Conservation (phyloP, 2,797 vertebrate species). For the Decapterus maruadsi region DNA sequence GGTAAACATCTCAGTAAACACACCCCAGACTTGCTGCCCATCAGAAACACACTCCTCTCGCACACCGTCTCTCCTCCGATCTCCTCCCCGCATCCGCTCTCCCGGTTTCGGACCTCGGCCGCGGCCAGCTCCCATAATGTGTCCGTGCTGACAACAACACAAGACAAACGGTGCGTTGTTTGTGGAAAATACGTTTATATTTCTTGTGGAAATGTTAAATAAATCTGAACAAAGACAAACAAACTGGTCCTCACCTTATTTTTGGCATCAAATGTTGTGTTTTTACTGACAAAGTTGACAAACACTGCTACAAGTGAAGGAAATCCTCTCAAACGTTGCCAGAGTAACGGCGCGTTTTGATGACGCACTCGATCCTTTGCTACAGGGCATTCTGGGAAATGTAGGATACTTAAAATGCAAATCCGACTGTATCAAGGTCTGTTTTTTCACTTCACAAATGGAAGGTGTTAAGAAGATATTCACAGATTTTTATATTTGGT, state of each 20-base stretch:
- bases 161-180: not conserved
- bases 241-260: constrained; percentile 66
- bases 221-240: rapidly evolving
- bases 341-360: constrained; percentile 69
- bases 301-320: not conserved
- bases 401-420: not conserved
- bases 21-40: constrained; percentile 95
- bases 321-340: constrained; percentile 52
- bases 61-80: constrained; percentile 70
- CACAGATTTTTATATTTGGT: too few species aligned
- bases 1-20: constrained; percentile 21
- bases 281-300: not conserved
- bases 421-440: too few species aligned
- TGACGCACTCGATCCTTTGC: not conserved
- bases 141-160: constrained; percentile 83
- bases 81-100: constrained; percentile 71
- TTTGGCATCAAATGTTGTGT: constrained; percentile 74
- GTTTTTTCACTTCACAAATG: too few species aligned
- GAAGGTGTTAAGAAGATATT: too few species aligned
- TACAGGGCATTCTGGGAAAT: constrained; percentile 33
- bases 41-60: constrained; percentile 91
- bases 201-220: too few species aligned
- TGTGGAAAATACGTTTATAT: rapidly evolving
- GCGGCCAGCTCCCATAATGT: constrained; percentile 95
- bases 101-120: constrained; percentile 85